Evolutionary conservation across 1,140 invertebrate species (phyloP).

Genomic region (Bombus polaris): DNA sequence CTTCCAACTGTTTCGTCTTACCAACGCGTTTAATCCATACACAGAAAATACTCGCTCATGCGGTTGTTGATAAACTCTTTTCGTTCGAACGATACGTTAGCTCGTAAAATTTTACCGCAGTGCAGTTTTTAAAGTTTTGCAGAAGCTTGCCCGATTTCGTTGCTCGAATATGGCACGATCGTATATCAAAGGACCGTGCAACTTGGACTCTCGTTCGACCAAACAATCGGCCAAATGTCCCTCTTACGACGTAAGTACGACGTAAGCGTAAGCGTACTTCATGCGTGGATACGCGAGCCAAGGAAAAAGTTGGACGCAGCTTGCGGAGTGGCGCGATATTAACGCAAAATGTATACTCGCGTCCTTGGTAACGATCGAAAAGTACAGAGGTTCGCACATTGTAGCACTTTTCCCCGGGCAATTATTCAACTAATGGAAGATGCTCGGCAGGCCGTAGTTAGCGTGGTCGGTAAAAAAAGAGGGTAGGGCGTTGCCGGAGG

Average conservation of each 20-base stretch:
- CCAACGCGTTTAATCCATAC: not conserved
- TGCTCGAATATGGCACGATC: not conserved
- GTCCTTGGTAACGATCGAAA: not conserved
- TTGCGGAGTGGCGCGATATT: not conserved
- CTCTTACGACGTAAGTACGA: too few species aligned
- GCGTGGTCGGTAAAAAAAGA: not conserved
- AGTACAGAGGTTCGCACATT: constrained; percentile 26
- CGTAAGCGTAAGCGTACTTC: too few species aligned
- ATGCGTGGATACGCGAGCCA: not conserved
- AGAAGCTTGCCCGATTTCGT: not conserved
- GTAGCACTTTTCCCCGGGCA: not conserved
- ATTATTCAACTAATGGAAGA: constrained; percentile 34
- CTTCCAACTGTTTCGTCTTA: not conserved
- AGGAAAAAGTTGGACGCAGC: not conserved
- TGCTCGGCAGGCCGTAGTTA: not conserved
- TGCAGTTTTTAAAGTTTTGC: not conserved
- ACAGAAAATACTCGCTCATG: not conserved
- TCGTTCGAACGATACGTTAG: not conserved
- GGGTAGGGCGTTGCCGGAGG: not conserved
- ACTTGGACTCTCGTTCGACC: too few species aligned
- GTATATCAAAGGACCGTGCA: not conserved
- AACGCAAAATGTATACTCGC: not conserved
- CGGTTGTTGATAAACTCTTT: not conserved
- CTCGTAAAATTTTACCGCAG: not conserved
- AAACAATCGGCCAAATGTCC: too few species aligned